Conservation (phyloP, 2,113 vertebrate species). For the Passer montanus region DNA sequence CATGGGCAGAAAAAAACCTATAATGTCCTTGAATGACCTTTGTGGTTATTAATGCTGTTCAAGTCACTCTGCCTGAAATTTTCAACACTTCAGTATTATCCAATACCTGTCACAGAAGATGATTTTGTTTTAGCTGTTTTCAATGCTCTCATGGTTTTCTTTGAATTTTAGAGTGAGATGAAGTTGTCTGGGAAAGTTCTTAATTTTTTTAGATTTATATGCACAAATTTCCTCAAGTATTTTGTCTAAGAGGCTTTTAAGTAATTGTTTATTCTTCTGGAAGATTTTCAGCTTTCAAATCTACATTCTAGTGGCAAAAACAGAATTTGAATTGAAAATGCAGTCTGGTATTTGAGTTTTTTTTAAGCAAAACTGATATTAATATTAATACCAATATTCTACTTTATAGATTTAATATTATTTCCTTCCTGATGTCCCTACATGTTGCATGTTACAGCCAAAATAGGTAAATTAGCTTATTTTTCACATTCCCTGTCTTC, state of each 20-base stretch:
- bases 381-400: not conserved
- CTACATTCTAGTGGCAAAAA: not conserved
- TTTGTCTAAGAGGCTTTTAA: not conserved
- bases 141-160: not conserved
- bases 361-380: not conserved
- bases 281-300: not conserved
- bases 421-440: not conserved
- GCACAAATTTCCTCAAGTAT: not conserved
- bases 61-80: not conserved
- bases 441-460: not conserved
- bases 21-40: not conserved
- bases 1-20: not conserved
- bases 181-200: not conserved
- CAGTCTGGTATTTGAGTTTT: not conserved
- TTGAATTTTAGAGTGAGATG: not conserved
- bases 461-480: not conserved
- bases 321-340: not conserved
- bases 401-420: not conserved
- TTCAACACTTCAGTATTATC: not conserved
- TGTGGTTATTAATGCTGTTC: not conserved
- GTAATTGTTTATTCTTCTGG: not conserved
- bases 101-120: not conserved
- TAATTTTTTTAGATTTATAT: not conserved
- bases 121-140: not conserved
- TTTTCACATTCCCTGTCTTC: not conserved